These are phyloP conservation scores for Rhynchophorus ferrugineus DNA, from an alignment of 1,140 invertebrate species.

Conservation along the genomic window DNA sequence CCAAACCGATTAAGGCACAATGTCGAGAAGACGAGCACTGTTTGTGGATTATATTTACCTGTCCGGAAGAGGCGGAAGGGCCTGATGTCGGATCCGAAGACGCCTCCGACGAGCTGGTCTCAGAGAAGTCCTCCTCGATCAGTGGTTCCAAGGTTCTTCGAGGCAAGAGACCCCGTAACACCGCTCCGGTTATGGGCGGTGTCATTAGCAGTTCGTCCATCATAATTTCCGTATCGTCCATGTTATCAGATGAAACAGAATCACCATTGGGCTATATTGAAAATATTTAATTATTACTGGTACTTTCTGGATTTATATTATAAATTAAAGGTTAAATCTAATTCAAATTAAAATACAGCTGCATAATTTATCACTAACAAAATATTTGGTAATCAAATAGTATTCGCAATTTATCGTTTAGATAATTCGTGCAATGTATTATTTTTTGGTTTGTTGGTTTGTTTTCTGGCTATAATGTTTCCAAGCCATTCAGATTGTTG, in stretches of 20 bases:
- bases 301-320: too few species aligned
- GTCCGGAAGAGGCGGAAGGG: slow-evolving; percentile 46
- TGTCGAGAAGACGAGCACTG: neutral
- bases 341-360: too few species aligned
- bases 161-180: slow-evolving; percentile 54
- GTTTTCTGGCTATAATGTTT: too few species aligned
- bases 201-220: slow-evolving; percentile 65
- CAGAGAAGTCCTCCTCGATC: slow-evolving; percentile 57
- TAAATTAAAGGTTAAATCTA: too few species aligned
- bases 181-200: slow-evolving; percentile 57
- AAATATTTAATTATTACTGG: too few species aligned
- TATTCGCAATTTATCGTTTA: too few species aligned
- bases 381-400: too few species aligned
- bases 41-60: slow-evolving; percentile 43
- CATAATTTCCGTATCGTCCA: slow-evolving; percentile 62
- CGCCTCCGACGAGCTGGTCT: slow-evolving; percentile 40
- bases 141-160: slow-evolving; percentile 59
- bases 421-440: too few species aligned
- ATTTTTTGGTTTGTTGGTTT: too few species aligned
- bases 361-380: too few species aligned
- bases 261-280: slow-evolving; percentile 31
- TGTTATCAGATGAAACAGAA: slow-evolving; percentile 55
- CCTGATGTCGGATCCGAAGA: slow-evolving; percentile 40
- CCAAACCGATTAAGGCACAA: too few species aligned
- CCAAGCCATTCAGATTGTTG: too few species aligned